Evolutionary conservation across 2,888 invertebrate genomes (phyloP).

Genomic region (Drosophila emarginata): DNA sequence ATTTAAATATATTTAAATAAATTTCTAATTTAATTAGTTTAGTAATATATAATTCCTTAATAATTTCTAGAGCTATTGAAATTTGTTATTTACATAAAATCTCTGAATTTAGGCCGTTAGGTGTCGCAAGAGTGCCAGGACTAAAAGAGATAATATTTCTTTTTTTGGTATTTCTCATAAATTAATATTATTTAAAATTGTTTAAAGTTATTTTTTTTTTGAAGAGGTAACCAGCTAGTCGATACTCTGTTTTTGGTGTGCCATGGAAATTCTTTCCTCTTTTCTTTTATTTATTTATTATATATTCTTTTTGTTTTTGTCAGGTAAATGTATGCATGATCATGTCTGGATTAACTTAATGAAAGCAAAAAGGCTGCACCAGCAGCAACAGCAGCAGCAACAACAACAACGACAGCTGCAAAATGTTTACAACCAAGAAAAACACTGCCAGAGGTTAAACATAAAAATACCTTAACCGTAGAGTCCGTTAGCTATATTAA

Average conservation of each 20-base stretch:
- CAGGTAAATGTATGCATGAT: conserved; percentile 69
- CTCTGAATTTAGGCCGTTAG: no score
- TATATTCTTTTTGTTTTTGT: conserved; percentile 3
- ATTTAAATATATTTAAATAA: no score
- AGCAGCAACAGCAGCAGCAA: conserved; percentile 36
- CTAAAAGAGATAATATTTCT: no score
- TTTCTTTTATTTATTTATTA: conserved; percentile 8
- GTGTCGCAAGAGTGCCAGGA: no score
- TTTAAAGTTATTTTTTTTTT: neutral
- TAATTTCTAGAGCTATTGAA: no score
- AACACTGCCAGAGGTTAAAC: conserved; percentile 52
- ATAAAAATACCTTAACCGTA: conserved; percentile 41
- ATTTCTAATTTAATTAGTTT: no score
- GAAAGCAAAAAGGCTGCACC: conserved; percentile 58
- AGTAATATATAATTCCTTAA: no score
- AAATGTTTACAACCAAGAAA: conserved; percentile 42
- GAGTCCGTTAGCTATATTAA: neutral
- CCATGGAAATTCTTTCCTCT: neutral
- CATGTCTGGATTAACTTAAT: conserved; percentile 79
- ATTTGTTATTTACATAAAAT: no score
- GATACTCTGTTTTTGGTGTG: neutral
- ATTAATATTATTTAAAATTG: no score
- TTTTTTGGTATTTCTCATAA: no score
- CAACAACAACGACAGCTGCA: conserved; percentile 13
- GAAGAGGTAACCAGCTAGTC: neutral